These are phyloP conservation scores for Lates japonicus DNA, from an alignment of 2,797 vertebrate genomes.

Conservation along the genomic window DNA sequence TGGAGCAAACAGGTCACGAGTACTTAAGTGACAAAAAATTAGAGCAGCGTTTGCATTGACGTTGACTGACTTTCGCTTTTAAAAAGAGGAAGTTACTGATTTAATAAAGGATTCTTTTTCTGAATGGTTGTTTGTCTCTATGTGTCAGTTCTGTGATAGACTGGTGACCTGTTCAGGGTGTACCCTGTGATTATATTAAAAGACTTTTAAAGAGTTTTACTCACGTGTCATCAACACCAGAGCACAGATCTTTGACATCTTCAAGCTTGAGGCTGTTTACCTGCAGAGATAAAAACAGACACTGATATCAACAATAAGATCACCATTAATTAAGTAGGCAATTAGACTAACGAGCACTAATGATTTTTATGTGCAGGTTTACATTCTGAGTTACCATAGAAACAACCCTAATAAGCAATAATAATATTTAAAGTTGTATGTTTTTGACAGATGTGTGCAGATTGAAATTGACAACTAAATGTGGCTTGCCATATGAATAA, in stretches of 20 bases:
- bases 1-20: not conserved
- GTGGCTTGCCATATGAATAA: conserved; percentile 7
- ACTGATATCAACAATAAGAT: conserved; percentile 10
- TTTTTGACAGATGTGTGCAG: not conserved
- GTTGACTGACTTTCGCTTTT: not conserved
- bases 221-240: conserved; percentile 81
- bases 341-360: not conserved
- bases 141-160: too few species aligned
- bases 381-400: not conserved
- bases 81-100: not conserved
- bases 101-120: not conserved
- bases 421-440: not conserved
- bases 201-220: conserved; percentile 43
- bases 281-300: conserved; percentile 49
- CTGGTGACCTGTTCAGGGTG: too few species aligned
- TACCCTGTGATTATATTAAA: not conserved
- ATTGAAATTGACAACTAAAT: conserved; percentile 16
- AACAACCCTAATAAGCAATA: not conserved
- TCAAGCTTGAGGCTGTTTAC: conserved; percentile 50
- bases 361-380: not conserved
- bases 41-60: not conserved
- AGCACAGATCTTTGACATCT: conserved; percentile 82
- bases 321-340: not conserved
- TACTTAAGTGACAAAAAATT: not conserved
- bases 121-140: too few species aligned